Evolutionary conservation across 1,140 invertebrate species (phyloP).

Genomic region (Agrypnia vestita): DNA sequence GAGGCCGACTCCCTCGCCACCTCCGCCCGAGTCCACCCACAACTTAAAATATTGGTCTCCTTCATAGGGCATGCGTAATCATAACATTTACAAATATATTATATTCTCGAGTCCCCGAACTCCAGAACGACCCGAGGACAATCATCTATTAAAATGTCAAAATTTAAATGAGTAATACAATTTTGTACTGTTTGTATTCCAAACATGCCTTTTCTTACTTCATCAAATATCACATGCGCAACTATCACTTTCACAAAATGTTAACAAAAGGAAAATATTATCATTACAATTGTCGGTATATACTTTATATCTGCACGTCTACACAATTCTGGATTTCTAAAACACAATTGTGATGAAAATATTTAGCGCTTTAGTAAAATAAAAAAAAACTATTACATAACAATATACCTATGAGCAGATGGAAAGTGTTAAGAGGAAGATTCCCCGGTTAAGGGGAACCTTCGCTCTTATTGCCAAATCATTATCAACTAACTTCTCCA

Average conservation of each 20-base stretch:
- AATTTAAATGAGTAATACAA: constrained; percentile 60
- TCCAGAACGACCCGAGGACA: constrained; percentile 21
- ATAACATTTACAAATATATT: constrained; percentile 36
- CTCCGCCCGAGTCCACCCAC: background rate
- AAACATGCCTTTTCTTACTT: constrained; percentile 51
- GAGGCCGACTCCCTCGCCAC: background rate
- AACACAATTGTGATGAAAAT: constrained; percentile 43
- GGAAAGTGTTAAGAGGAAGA: constrained; percentile 31
- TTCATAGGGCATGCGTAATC: constrained; percentile 35
- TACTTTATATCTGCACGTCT: constrained; percentile 1
- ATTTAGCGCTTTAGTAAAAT: constrained; percentile 46
- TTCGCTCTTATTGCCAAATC: constrained; percentile 17
- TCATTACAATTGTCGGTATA: constrained; percentile 34
- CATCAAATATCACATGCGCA: constrained; percentile 55
- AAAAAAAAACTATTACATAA: constrained; percentile 46
- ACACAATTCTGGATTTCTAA: constrained; percentile 8
- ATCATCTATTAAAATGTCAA: constrained; percentile 51
- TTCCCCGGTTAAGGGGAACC: background rate
- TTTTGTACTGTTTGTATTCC: constrained; percentile 61
- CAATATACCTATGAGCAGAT: constrained; percentile 47
- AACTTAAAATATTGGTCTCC: constrained; percentile 46
- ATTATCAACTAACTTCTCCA: background rate
- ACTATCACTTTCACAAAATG: constrained; percentile 45
- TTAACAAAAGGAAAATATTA: constrained; percentile 37
- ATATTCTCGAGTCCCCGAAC: constrained; percentile 29